Evolutionary conservation across 2,888 invertebrate species (phyloP).

Genomic region (Prosopocoilus inquinatus): DNA sequence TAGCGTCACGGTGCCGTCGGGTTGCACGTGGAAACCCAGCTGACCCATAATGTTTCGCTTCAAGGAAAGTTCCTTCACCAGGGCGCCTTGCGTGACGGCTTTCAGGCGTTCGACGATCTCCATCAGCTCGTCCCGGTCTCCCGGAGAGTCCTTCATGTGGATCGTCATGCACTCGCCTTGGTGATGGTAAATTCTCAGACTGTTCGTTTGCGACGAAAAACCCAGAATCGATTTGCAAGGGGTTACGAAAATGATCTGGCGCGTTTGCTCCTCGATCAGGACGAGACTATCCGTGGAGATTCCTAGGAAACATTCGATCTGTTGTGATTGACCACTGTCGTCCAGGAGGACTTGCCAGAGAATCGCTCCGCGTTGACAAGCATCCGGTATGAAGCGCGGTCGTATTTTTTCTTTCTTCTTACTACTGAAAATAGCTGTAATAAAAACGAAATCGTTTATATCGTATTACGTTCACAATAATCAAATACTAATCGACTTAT

Average conservation of each 20-base stretch:
- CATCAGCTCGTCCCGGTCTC: constrained; percentile 67
- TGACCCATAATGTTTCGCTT: constrained; percentile 80
- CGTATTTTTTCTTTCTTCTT: constrained; percentile 76
- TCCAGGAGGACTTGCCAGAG: constrained; percentile 79
- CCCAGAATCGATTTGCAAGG: constrained; percentile 79
- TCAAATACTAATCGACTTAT: too few relatives aligned
- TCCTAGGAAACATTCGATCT: constrained; percentile 78
- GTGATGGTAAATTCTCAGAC: constrained; percentile 83
- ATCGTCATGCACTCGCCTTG: constrained; percentile 86
- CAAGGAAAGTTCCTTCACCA: constrained; percentile 76
- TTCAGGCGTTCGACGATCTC: constrained; percentile 79
- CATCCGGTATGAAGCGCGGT: constrained; percentile 71
- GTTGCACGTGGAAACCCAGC: constrained; percentile 87
- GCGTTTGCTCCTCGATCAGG: constrained; percentile 77
- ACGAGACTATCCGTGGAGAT: constrained; percentile 86
- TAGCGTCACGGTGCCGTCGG: constrained; percentile 90
- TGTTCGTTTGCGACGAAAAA: constrained; percentile 58
- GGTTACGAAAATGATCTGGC: constrained; percentile 82
- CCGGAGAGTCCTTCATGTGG: constrained; percentile 67
- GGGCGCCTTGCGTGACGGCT: constrained; percentile 75
- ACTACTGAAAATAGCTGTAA: constrained; percentile 61
- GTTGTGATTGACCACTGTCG: constrained; percentile 63
- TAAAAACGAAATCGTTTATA: constrained; percentile 28
- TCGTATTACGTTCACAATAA: too few relatives aligned
- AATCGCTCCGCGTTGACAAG: constrained; percentile 72